Conservation (phyloP, 1,140 invertebrate species). For the Drosophila asahinai region DNA sequence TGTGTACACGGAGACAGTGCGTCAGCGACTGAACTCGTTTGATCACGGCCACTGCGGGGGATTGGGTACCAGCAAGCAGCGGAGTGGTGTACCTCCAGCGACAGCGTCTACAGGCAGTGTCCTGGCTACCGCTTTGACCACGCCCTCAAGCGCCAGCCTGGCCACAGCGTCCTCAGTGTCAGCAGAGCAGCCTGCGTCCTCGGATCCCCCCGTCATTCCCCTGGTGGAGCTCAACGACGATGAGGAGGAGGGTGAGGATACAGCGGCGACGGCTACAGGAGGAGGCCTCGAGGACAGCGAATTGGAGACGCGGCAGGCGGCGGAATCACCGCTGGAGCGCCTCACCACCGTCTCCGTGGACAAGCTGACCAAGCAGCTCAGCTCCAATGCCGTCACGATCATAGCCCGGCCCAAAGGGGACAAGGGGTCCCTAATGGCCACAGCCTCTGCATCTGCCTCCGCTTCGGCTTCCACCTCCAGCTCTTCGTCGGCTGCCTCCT, state of each 20-base stretch:
- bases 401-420: conserved; percentile 75
- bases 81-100: conserved; percentile 12
- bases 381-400: conserved; percentile 80
- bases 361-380: conserved; percentile 79
- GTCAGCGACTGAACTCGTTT: conserved; percentile 91
- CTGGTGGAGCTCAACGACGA: conserved; percentile 72
- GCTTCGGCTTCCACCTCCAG: conserved; percentile 3
- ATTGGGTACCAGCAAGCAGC: conserved; percentile 22
- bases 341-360: conserved; percentile 66
- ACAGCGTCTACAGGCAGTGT: conserved; percentile 21
- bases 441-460: neutral
- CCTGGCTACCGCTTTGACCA: conserved; percentile 45
- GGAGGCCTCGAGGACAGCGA: conserved; percentile 2
- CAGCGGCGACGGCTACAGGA: neutral
- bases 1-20: conserved; percentile 92
- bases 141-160: neutral
- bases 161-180: neutral
- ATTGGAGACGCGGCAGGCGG: neutral
- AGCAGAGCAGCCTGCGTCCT: neutral
- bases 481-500: neutral
- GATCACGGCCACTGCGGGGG: conserved; percentile 86
- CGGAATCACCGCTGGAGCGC: conserved; percentile 29
- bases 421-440: neutral
- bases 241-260: conserved; percentile 36
- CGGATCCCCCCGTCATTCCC: conserved; percentile 53